phyloP scores from a whole-genome alignment of 2,113 vertebrate species.

The Indicator indicator region DNA sequence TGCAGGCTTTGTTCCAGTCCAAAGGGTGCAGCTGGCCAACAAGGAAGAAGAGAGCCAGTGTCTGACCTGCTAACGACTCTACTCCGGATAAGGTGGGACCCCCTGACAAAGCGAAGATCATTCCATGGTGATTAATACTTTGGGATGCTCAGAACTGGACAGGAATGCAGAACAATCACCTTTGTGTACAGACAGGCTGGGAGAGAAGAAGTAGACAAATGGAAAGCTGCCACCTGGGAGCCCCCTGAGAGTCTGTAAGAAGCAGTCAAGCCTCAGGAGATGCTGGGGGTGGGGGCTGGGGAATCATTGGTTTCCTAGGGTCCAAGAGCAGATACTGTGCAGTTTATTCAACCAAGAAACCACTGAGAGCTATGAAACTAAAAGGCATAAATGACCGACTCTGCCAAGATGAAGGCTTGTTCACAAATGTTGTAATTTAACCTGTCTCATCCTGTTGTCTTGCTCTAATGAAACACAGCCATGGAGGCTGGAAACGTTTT shows the following conservation, averaged over 20 bases:
- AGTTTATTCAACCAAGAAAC: not conserved
- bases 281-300: not conserved
- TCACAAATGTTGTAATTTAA: not conserved
- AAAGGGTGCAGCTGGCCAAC: not conserved
- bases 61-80: not conserved
- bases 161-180: not conserved
- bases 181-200: not conserved
- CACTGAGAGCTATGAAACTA: not conserved
- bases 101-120: not conserved
- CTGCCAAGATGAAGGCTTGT: not conserved
- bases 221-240: not conserved
- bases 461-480: not conserved
- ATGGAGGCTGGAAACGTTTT: not conserved
- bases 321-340: not conserved
- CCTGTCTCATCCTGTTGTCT: not conserved
- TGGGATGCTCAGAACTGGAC: not conserved
- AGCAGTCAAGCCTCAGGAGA: not conserved
- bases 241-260: not conserved
- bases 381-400: not conserved
- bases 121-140: not conserved
- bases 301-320: not conserved
- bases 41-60: not conserved
- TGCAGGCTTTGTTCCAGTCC: not conserved
- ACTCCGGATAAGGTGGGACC: not conserved
- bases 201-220: not conserved